These are phyloP conservation scores for Drosophila eohydei DNA, from an alignment of 2,888 invertebrate species.

Conservation along the genomic window DNA sequence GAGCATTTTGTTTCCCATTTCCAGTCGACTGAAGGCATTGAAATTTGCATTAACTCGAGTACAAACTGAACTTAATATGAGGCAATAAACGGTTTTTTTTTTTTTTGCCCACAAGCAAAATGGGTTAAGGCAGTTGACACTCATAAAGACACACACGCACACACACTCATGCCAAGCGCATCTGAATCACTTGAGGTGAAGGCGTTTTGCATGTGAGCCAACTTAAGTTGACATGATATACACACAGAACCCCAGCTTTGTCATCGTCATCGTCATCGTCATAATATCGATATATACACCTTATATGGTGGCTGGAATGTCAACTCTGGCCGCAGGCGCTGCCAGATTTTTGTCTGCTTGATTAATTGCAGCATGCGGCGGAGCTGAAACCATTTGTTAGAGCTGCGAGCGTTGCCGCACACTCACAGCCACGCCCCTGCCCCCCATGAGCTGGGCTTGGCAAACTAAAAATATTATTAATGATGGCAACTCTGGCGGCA, in stretches of 20 bases:
- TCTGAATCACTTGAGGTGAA: constrained; percentile 20
- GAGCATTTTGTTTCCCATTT: neutral
- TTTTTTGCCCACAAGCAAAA: neutral
- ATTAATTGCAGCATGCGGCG: constrained; percentile 65
- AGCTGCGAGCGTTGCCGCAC: neutral
- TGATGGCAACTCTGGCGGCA: constrained; percentile 60
- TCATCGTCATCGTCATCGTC: constrained; percentile 20
- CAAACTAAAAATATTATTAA: constrained; percentile 75
- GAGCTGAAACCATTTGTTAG: constrained; percentile 53
- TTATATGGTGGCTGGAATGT: constrained; percentile 23
- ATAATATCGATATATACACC: constrained; percentile 11
- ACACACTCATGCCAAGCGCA: neutral
- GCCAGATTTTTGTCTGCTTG: constrained; percentile 72
- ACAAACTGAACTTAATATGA: constrained; percentile 6
- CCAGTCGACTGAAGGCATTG: neutral
- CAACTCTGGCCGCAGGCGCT: constrained; percentile 48
- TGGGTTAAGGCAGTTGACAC: constrained; percentile 20
- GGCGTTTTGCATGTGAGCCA: constrained; percentile 26
- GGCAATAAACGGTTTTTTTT: constrained; percentile 16
- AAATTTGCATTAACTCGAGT: constrained; percentile 2
- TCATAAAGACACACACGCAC: constrained; percentile 6
- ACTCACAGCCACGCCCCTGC: neutral
- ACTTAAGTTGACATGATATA: constrained; percentile 31
- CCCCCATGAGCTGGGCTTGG: neutral
- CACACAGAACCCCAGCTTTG: constrained; percentile 20